A percentile compares a stretch with the other conserved stretches of the same genome.
Conservation (phyloP, 2,113 vertebrate genomes). For the Ictidomys tridecemlineatus region DNA sequence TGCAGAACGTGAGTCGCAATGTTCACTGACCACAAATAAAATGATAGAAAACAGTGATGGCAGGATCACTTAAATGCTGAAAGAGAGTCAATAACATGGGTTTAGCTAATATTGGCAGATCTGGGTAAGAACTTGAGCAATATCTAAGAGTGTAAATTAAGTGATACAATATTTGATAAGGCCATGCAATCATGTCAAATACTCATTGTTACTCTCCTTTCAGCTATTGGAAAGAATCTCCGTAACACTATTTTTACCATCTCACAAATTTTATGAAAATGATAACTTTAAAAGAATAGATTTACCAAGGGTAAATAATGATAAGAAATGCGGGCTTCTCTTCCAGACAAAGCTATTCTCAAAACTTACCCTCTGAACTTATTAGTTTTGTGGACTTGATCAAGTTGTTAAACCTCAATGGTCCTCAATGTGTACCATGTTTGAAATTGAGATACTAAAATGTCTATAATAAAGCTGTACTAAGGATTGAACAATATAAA, state of each 20-base stretch:
- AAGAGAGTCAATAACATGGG: not conserved
- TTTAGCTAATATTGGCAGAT: not conserved
- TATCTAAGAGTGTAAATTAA: not conserved
- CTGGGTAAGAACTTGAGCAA: not conserved
- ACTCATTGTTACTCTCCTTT: not conserved
- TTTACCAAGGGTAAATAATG: not conserved
- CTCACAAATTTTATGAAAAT: not conserved
- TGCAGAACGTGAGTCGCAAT: not conserved
- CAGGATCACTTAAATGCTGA: not conserved
- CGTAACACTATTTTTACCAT: not conserved
- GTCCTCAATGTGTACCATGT: not conserved
- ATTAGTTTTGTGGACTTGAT: not conserved
- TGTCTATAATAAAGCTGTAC: not conserved
- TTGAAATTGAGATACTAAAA: not conserved
- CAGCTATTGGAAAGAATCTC: not conserved
- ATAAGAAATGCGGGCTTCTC: not conserved
- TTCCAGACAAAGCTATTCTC: not conserved
- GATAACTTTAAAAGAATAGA: not conserved
- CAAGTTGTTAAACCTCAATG: not conserved
- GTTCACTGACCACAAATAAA: not conserved
- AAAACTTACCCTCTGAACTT: not conserved
- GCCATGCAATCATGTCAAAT: not conserved
- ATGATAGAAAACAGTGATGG: not conserved
- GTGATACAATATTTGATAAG: not conserved
- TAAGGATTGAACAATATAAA: not conserved